Evolutionary conservation across 1,140 invertebrate species (phyloP), one percentile per base, ranked within the genome.

Genomic region (Musca domestica): DNA sequence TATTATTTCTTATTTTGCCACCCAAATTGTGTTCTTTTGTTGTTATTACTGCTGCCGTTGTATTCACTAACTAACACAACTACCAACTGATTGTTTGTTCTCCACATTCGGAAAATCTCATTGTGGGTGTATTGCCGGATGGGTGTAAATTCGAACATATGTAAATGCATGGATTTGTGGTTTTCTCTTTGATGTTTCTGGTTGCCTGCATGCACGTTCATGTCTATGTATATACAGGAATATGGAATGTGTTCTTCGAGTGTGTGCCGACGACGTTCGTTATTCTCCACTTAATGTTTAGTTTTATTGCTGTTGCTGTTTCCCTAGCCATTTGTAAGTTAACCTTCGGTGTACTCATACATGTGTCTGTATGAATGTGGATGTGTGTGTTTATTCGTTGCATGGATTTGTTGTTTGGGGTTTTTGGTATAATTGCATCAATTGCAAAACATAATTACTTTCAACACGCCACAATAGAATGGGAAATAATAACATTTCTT

Each of bases 371-470:
- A 12, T 48, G 14, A 14, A n/a, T 49, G 48, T 12, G 19, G 15
- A 19, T 49, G n/a, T 2, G 2, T 56, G 22, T 5, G 4, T 20
- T 27, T 19, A 7, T 56, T 27, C 4, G 23, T 15, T 6, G 25
- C 7, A 12, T n/a, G 25, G 6, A 27, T 15, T 14, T 30, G 0
- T 27, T 22, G 19, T 22, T 52, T 22, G 19, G 27, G 27, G 12
- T 41, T 41, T 23, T 23, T 27, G 1, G 25, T 56, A 56, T 56
- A 56, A 56, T 56, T 56, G 22, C 22, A 56, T 22, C 52, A 56
- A 56, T 56, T 56, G 19, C 22, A 22, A 27, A 56, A 56, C 52
- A 56, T 56, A 56, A 56, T 56, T 56, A 22, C 52, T 56, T 56
- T 27, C 14, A 56, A 56, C 52, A 56, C 25, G 52, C 52, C 10